Percentiles rank a stretch among this genome's conserved stretches.
These are phyloP conservation scores for Mugil cephalus DNA, from an alignment of 2,113 vertebrate species.

Conservation along the genomic window DNA sequence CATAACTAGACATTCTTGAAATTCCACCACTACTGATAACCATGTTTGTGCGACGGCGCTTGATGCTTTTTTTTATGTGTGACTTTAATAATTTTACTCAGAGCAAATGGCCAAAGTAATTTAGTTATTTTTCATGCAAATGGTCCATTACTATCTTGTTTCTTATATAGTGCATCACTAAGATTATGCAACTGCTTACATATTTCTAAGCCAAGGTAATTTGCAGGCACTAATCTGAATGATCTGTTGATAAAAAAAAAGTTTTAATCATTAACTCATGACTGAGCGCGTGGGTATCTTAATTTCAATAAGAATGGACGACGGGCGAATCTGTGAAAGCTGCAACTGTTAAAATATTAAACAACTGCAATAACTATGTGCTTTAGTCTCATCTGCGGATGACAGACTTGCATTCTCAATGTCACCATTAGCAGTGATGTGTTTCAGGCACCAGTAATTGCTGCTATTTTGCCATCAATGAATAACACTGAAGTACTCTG, in stretches of 20 bases:
- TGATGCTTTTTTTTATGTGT: background rate
- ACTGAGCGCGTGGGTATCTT: background rate
- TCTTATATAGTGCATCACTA: background rate
- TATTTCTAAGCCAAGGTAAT: background rate
- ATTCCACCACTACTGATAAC: slow-evolving; percentile 14
- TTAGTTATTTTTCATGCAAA: background rate
- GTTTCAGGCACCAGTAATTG: slow-evolving; percentile 32
- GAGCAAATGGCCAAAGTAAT: background rate
- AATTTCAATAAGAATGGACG: background rate
- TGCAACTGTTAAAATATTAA: background rate
- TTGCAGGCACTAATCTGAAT: background rate
- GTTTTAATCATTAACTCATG: background rate
- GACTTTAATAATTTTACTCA: background rate
- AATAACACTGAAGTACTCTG: slow-evolving; percentile 21
- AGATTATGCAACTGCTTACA: background rate
- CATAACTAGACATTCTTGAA: background rate
- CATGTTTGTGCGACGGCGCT: background rate
- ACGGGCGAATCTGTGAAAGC: background rate
- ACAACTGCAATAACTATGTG: background rate
- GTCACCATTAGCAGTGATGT: slow-evolving; percentile 1
- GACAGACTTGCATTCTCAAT: slow-evolving; percentile 16
- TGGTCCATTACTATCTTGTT: background rate
- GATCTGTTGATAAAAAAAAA: background rate
- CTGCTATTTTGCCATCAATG: slow-evolving; percentile 20
- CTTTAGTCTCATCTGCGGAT: slow-evolving; percentile 2